Base-by-base conservation (phyloP, 2,113 vertebrate species). In the Damaliscus lunatus region DNA sequence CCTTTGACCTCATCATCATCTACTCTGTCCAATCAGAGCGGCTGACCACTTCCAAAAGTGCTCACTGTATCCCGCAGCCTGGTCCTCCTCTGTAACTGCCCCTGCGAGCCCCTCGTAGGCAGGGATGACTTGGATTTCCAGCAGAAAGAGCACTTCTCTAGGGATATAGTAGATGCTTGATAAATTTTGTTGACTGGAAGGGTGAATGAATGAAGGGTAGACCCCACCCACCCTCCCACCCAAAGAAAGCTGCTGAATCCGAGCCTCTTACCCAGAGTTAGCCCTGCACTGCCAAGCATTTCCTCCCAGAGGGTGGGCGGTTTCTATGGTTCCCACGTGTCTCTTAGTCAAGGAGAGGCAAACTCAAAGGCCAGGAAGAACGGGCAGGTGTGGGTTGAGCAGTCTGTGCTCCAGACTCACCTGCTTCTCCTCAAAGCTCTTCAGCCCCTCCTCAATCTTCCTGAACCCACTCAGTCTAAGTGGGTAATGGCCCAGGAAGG, bases 381-480 rank as follows among this genome's bases (percentile, higher is more conserved):
- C 1, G 9, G 90, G 83, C 98, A 98, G 97, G 92, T 97, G 97
- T 81, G 85, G 40, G 74, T 4, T 21, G 90, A 97, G 88, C 85
- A 6, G 83, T 27, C 67, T 80, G 40, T 40, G 59, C 89, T 95
- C 92, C 57, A 88, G 88, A 74, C 78, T 82, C 96, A 97, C 93
- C 98, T 98, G 98, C 48, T 29, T 84, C 96, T 96, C 94, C 97
- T 97, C 2, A 0, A 96, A 89, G 86, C 97, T 89, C 97, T 95
- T 98, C 95, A 98, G 62, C 71, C 74, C 80, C 88, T 96, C 90
- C 94, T 98, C 87, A 29, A 53, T 48, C 82, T 96, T 84, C 90
- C 96, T 3, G 67, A 96, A 81, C 91, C 92, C 96, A 96, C 97
- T 98, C 94, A 87, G 78, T 46, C 64, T 97, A 91, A 98, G 98